Evolutionary conservation across 2,113 vertebrate genomes (phyloP).

Genomic region (Tympanuchus pallidicinctus): DNA sequence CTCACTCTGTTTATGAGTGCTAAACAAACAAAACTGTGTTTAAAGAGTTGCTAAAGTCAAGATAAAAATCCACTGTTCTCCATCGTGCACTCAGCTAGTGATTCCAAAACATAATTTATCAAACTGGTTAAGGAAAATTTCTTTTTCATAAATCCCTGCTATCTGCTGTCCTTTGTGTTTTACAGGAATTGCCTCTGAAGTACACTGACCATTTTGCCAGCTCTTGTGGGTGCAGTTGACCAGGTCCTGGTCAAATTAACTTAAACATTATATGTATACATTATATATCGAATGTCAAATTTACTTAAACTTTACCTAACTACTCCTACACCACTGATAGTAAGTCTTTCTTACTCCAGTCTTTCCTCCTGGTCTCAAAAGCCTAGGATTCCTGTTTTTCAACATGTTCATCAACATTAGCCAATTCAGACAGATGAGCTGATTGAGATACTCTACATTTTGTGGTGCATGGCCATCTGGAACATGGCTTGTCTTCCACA

Average conservation of each 20-base stretch:
- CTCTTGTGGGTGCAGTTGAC: accelerated
- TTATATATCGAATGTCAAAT: too few relatives aligned
- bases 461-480: too few relatives aligned
- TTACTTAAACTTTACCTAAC: neutral
- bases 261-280: neutral
- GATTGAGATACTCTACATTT: too few relatives aligned
- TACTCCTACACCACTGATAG: neutral
- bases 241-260: neutral
- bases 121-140: neutral
- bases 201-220: neutral
- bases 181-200: neutral
- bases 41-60: neutral
- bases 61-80: neutral
- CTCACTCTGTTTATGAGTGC: neutral
- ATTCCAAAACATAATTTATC: neutral
- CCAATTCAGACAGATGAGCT: too few relatives aligned
- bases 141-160: neutral
- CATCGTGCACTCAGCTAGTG: neutral
- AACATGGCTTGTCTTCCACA: too few relatives aligned
- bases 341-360: neutral
- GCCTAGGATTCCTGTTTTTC: neutral
- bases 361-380: neutral
- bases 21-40: neutral
- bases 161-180: neutral
- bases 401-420: too few relatives aligned